Percentiles rank a stretch among this genome's conserved stretches.
Conservation (phyloP, 2,888 invertebrate genomes). For the Patella depressa region DNA sequence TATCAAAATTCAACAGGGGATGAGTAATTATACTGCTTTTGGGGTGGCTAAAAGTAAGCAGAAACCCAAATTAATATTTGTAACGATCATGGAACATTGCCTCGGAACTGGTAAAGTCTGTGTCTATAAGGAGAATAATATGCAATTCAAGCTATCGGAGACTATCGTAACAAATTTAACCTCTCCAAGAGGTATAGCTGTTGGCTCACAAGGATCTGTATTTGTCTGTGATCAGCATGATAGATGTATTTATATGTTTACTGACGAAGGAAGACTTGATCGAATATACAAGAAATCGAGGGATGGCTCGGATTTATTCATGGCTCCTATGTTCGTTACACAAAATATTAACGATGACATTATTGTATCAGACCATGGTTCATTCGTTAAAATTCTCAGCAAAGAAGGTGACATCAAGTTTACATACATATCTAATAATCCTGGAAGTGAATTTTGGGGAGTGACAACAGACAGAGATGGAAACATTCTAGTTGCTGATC, state of each 20-base stretch:
- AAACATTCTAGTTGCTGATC: slow-evolving; percentile 36
- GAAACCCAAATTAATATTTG: not conserved
- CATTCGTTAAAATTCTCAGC: slow-evolving; percentile 38
- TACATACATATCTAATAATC: slow-evolving; percentile 34
- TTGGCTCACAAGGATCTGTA: slow-evolving; percentile 12
- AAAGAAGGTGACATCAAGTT: slow-evolving; percentile 27
- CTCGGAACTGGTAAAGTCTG: not conserved
- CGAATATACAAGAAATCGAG: slow-evolving; percentile 34
- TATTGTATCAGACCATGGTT: slow-evolving; percentile 35
- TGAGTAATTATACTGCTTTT: not conserved
- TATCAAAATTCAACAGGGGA: too few relatives aligned
- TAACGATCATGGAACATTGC: not conserved
- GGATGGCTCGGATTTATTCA: slow-evolving; percentile 35
- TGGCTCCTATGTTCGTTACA: slow-evolving; percentile 37
- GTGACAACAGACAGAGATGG: slow-evolving; percentile 32
- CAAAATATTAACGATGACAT: slow-evolving; percentile 31
- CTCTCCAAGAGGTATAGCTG: slow-evolving; percentile 22
- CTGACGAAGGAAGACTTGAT: slow-evolving; percentile 11
- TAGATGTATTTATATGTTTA: slow-evolving; percentile 29
- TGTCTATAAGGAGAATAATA: not conserved
- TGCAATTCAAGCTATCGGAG: not conserved
- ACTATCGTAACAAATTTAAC: slow-evolving; percentile 8
- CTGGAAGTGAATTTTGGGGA: slow-evolving; percentile 40
- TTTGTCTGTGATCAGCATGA: slow-evolving; percentile 30
- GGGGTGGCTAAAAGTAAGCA: not conserved